These are phyloP conservation scores for Cepaea nemoralis DNA, from an alignment of 1,140 invertebrate genomes.

Conservation along the genomic window DNA sequence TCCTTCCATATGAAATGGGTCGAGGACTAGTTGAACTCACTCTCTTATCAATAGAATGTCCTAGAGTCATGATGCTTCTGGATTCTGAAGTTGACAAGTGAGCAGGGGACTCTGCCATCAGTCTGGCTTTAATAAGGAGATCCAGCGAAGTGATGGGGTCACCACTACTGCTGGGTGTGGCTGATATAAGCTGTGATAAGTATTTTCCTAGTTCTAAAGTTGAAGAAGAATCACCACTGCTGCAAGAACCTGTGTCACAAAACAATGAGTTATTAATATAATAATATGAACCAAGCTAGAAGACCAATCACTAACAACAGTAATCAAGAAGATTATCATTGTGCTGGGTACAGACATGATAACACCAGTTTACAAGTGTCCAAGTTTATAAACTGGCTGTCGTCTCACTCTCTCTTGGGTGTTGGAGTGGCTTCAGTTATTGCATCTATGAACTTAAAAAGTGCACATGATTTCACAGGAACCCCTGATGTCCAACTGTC, in stretches of 20 bases:
- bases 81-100: conserved; percentile 57
- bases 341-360: no score
- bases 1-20: not conserved
- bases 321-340: no score
- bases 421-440: no score
- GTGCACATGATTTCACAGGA: no score
- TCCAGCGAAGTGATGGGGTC: conserved; percentile 89
- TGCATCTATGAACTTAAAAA: no score
- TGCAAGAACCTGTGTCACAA: conserved; percentile 73
- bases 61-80: conserved; percentile 36
- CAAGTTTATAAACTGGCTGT: no score
- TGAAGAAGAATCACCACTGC: conserved; percentile 75
- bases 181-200: conserved; percentile 82
- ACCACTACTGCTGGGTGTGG: conserved; percentile 80
- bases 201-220: conserved; percentile 88
- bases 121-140: conserved; percentile 79
- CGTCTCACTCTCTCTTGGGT: no score
- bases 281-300: no score
- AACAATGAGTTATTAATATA: no score
- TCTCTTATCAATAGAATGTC: conserved; percentile 6
- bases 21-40: not conserved
- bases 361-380: no score
- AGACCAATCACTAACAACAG: no score
- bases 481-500: no score
- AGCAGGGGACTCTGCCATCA: conserved; percentile 52